Percentiles rank a stretch among this genome's conserved stretches.
Evolutionary conservation across 2,888 invertebrate species (phyloP).

Genomic region (Pemphredon lugubris): DNA sequence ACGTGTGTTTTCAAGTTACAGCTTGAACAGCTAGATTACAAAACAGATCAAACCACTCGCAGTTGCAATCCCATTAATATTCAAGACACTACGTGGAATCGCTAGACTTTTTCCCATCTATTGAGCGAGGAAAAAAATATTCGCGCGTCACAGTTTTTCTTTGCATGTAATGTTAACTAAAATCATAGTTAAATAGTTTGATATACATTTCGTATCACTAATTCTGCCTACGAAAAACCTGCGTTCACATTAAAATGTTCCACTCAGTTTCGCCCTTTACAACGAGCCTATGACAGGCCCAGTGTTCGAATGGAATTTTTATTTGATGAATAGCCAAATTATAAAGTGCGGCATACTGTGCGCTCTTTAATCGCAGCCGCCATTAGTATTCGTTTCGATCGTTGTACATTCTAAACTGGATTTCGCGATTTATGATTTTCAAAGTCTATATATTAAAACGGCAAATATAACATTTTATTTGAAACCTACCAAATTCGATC

Average conservation of each 20-base stretch:
- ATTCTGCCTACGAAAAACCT: not conserved
- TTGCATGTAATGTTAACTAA: too few species aligned
- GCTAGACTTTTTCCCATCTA: too few species aligned
- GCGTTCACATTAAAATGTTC: not conserved
- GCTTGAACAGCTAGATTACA: conserved; percentile 12
- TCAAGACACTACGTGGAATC: too few species aligned
- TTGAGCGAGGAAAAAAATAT: too few species aligned
- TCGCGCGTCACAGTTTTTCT: too few species aligned
- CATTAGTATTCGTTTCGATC: conserved; percentile 6
- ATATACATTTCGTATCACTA: too few species aligned
- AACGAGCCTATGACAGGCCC: conserved; percentile 1
- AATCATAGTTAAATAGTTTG: too few species aligned
- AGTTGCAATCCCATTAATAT: not conserved
- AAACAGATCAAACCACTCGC: conserved; percentile 13
- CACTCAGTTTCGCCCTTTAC: conserved; percentile 5
- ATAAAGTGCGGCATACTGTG: conserved; percentile 6
- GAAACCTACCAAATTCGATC: not conserved
- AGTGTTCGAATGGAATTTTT: conserved; percentile 7
- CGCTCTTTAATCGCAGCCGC: conserved; percentile 2
- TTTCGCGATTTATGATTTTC: conserved; percentile 7
- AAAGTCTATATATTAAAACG: not conserved
- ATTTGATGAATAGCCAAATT: conserved; percentile 8
- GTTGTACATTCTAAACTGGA: not conserved
- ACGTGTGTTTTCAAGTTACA: conserved; percentile 26
- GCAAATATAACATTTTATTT: too few species aligned